Percentiles rank a stretch among this genome's conserved stretches.
These are phyloP conservation scores for Chelon labrosus DNA, from an alignment of 2,797 vertebrate species.

Conservation along the genomic window DNA sequence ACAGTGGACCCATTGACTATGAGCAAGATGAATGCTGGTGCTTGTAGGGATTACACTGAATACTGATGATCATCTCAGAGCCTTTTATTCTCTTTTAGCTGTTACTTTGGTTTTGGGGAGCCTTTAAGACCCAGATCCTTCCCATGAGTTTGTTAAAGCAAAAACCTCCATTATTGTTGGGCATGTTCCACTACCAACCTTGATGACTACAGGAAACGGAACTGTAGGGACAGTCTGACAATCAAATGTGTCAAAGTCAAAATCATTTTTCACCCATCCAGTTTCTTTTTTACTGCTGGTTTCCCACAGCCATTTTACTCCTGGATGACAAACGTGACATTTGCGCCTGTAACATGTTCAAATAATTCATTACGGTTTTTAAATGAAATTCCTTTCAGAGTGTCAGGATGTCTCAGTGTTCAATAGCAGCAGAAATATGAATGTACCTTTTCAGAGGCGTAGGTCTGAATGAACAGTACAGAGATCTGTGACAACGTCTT, in stretches of 20 bases:
- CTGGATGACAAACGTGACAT: conserved; percentile 4
- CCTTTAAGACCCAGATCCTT: neutral
- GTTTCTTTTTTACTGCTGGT: neutral
- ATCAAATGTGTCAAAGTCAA: neutral
- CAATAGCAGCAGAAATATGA: conserved; percentile 30
- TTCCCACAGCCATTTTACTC: neutral
- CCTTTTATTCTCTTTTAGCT: neutral
- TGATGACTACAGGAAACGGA: neutral
- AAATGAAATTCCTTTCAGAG: conserved; percentile 8
- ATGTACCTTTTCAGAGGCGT: conserved; percentile 36
- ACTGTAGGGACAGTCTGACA: neutral
- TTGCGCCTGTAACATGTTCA: neutral
- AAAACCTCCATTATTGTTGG: neutral
- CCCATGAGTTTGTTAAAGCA: neutral
- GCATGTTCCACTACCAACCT: too few species aligned
- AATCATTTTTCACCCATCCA: neutral
- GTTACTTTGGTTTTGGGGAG: neutral
- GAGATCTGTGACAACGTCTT: conserved; percentile 34
- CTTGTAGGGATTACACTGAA: too few species aligned
- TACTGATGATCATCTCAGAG: too few species aligned
- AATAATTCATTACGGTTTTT: conserved; percentile 5
- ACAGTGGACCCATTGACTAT: neutral
- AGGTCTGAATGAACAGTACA: conserved; percentile 44
- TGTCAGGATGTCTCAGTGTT: neutral
- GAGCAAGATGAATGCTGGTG: too few species aligned